Conservation (phyloP, 2,888 invertebrate species). For the Dynastes hyllus region DNA sequence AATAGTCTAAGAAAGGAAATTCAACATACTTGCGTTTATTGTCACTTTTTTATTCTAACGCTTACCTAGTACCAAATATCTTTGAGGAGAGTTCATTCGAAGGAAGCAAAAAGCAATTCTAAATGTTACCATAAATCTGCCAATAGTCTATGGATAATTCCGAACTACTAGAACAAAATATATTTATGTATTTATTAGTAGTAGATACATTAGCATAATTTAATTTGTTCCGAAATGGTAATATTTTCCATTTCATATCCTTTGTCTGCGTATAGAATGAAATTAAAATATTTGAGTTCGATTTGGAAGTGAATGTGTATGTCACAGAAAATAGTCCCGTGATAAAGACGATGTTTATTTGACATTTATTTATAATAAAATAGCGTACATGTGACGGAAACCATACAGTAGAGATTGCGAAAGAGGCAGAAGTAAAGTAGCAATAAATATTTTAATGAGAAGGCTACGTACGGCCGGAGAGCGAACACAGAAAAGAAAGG, state of each 20-base stretch:
- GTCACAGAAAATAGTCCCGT: conserved; percentile 44
- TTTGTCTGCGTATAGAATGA: conserved; percentile 35
- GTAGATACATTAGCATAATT: background rate
- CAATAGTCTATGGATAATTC: too few relatives aligned
- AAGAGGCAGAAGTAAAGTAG: conserved; percentile 47
- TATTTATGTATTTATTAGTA: too few relatives aligned
- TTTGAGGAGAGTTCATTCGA: too few relatives aligned
- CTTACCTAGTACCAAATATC: too few relatives aligned
- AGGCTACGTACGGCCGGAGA: conserved; percentile 38
- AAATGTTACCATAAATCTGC: too few relatives aligned
- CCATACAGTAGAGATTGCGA: conserved; percentile 46
- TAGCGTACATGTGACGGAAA: conserved; percentile 49
- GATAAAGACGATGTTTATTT: conserved; percentile 51
- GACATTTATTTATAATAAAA: conserved; percentile 53
- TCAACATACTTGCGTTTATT: too few relatives aligned
- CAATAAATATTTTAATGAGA: conserved; percentile 54
- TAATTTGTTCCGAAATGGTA: conserved; percentile 10
- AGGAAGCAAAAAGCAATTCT: too few relatives aligned
- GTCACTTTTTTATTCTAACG: too few relatives aligned
- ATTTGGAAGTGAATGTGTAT: conserved; percentile 42
- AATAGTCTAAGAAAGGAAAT: too few relatives aligned
- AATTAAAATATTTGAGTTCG: conserved; percentile 45
- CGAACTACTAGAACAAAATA: too few relatives aligned
- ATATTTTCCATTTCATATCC: conserved; percentile 13
- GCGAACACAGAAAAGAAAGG: conserved; percentile 37